Conservation (phyloP, 2,888 invertebrate species). For the Brachyptera putata region DNA sequence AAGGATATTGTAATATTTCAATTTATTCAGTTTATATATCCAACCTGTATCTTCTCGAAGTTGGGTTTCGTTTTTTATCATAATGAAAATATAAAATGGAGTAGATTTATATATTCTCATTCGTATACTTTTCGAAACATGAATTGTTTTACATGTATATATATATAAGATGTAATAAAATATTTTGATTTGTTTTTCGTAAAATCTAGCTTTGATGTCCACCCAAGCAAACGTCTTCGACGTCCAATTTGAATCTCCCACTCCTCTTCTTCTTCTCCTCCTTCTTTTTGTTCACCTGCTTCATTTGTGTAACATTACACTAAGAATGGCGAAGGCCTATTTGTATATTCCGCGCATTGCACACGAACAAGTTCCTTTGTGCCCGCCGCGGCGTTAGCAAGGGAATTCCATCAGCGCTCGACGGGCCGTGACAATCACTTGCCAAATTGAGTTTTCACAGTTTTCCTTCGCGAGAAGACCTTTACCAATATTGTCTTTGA, state of each 20-base stretch:
- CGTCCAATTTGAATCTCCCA: background rate
- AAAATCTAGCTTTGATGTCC: too few relatives aligned
- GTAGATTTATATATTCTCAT: too few relatives aligned
- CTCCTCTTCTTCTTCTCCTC: background rate
- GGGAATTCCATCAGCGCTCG: constrained; percentile 19
- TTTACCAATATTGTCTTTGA: constrained; percentile 11
- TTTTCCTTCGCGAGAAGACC: constrained; percentile 11
- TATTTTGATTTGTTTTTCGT: too few relatives aligned
- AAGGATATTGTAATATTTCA: too few relatives aligned
- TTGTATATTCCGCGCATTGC: background rate
- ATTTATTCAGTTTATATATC: too few relatives aligned
- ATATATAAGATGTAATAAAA: too few relatives aligned
- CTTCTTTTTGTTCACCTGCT: background rate
- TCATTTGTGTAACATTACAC: background rate
- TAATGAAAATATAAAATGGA: too few relatives aligned
- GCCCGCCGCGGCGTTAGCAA: background rate
- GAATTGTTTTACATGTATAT: too few relatives aligned
- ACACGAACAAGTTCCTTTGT: background rate
- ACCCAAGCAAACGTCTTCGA: too few relatives aligned
- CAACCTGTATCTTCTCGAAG: too few relatives aligned
- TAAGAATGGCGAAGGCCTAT: background rate
- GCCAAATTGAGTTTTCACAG: constrained; percentile 23
- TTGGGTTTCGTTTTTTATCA: too few relatives aligned
- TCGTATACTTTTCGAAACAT: too few relatives aligned
- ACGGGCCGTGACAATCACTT: constrained; percentile 19